These are phyloP conservation scores for Lepidonotus clava DNA, from an alignment of 2,888 invertebrate species.

Conservation along the genomic window DNA sequence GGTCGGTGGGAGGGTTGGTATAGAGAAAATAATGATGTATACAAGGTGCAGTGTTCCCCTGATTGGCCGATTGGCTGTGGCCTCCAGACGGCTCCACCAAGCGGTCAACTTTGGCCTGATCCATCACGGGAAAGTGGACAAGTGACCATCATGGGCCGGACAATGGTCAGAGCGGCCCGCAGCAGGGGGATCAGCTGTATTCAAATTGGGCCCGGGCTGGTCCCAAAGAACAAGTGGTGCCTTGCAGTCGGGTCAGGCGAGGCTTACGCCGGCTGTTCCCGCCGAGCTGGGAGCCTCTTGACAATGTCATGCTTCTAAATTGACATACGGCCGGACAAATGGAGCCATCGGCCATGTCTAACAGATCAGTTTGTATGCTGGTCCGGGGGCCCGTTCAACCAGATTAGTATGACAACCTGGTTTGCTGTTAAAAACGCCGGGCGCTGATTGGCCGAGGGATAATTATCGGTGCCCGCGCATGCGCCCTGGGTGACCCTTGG, in stretches of 20 bases:
- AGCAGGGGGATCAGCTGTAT: constrained; percentile 26
- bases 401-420: constrained; percentile 28
- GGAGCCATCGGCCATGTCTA: background rate
- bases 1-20: no score
- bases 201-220: background rate
- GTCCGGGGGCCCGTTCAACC: background rate
- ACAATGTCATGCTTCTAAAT: constrained; percentile 36
- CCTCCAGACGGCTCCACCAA: no score
- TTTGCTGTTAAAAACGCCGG: background rate
- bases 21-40: no score
- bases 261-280: background rate
- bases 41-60: no score
- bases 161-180: background rate
- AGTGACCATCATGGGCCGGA: no score
- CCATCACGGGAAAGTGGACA: no score
- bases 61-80: no score
- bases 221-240: background rate
- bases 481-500: background rate
- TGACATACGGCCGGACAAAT: constrained; percentile 44
- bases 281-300: background rate
- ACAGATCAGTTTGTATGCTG: constrained; percentile 29
- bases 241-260: constrained; percentile 36
- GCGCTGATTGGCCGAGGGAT: background rate
- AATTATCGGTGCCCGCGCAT: constrained; percentile 4
- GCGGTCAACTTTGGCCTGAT: no score